Percentiles rank a stretch among this genome's conserved stretches.
Evolutionary conservation across 1,140 invertebrate genomes (phyloP).

Genomic region (Aphelinus atriplicis): DNA sequence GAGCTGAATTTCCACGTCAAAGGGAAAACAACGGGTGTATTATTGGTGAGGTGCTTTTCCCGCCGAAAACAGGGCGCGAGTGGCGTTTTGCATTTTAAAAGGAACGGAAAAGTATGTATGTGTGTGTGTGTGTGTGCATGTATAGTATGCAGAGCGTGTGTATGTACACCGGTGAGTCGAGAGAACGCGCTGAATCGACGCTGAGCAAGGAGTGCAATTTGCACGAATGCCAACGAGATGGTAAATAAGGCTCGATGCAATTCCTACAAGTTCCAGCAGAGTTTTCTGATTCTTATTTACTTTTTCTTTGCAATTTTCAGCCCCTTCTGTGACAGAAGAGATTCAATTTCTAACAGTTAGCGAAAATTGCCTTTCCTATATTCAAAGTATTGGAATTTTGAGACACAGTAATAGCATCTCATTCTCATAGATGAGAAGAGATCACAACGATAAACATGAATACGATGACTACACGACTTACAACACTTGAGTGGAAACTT

Average conservation of each 20-base stretch:
- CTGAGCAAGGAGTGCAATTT: constrained; percentile 13
- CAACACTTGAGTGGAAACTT: no score
- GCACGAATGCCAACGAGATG: not conserved
- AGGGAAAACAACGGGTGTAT: constrained; percentile 29
- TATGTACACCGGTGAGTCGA: not conserved
- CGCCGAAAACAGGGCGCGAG: not conserved
- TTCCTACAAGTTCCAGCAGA: not conserved
- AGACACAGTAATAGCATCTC: no score
- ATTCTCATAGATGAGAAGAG: no score
- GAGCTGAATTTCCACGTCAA: constrained; percentile 31
- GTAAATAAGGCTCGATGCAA: constrained; percentile 16
- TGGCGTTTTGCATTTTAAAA: constrained; percentile 34
- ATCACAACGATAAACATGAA: no score
- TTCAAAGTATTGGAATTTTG: no score
- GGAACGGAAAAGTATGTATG: not conserved
- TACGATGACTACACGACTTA: no score
- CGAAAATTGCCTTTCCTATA: no score
- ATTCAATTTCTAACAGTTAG: no score
- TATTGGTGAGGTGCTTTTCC: constrained; percentile 24
- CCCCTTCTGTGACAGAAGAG: no score
- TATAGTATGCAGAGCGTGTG: not conserved
- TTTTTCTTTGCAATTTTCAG: no score
- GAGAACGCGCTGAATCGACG: constrained; percentile 1
- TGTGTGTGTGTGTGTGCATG: not conserved
- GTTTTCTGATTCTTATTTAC: no score